These are phyloP conservation scores for Centropus bengalensis DNA, from an alignment of 2,113 vertebrate species.

Conservation along the genomic window DNA sequence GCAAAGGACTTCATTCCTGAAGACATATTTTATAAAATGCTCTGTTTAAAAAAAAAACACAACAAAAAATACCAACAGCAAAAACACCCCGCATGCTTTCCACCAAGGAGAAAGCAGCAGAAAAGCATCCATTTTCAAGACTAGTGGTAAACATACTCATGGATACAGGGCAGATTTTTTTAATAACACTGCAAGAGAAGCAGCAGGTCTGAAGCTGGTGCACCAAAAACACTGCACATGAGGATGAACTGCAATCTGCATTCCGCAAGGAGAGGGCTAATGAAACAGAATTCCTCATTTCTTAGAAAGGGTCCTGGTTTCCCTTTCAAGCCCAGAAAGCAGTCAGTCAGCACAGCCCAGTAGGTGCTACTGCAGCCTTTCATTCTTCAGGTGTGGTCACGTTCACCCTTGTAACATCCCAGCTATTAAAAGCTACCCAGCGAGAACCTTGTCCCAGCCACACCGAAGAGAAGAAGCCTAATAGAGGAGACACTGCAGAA, in stretches of 20 bases:
- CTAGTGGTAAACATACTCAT: neutral
- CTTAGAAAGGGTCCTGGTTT: neutral
- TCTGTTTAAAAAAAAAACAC: neutral
- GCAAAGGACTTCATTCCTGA: neutral
- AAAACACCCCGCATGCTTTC: neutral
- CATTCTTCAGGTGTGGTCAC: neutral
- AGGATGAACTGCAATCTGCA: neutral
- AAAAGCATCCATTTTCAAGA: neutral
- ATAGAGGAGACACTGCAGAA: neutral
- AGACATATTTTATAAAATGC: neutral
- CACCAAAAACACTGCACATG: neutral
- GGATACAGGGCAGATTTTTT: neutral
- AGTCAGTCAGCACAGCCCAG: neutral
- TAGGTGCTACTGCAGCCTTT: neutral
- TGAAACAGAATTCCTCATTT: neutral
- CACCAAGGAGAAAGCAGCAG: neutral
- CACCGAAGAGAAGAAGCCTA: neutral
- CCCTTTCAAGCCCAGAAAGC: neutral
- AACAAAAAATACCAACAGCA: too few species aligned
- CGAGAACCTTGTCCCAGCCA: neutral
- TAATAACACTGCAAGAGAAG: neutral
- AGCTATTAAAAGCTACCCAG: neutral
- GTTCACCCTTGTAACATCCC: neutral
- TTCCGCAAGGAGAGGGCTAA: neutral
- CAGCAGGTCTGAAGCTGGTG: neutral